Evolutionary conservation across 2,113 vertebrate genomes (phyloP).

Genomic region (Ariopsis seemanni): DNA sequence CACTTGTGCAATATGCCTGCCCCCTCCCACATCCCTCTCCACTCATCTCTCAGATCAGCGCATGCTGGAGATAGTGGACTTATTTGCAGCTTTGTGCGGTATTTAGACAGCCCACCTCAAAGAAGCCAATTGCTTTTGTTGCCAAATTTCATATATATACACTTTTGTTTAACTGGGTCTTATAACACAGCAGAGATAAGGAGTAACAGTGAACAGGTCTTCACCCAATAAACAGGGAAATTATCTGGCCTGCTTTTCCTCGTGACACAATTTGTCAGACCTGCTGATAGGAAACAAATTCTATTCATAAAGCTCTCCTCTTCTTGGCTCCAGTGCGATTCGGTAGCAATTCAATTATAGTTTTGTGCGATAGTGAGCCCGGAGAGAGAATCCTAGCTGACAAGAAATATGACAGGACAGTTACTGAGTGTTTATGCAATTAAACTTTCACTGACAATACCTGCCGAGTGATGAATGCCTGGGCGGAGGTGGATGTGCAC

Average conservation of each 20-base stretch:
- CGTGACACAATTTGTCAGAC: conserved; percentile 95
- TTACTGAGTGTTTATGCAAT: conserved; percentile 99
- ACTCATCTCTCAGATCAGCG: conserved; percentile 47
- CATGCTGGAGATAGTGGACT: conserved; percentile 39
- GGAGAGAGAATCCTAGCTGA: conserved; percentile 89
- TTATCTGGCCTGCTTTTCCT: conserved; percentile 83
- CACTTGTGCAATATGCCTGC: conserved; percentile 8
- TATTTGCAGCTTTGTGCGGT: conserved; percentile 43
- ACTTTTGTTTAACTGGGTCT: conserved; percentile 66
- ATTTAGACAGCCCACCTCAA: conserved; percentile 42
- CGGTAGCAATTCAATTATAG: conserved; percentile 99
- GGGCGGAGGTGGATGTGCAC: conserved; percentile 80
- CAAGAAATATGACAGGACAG: conserved; percentile 98
- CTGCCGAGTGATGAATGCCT: conserved; percentile 91
- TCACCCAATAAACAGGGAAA: conserved; percentile 88
- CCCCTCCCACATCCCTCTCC: conserved; percentile 28
- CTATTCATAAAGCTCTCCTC: conserved; percentile 90
- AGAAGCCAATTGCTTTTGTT: conserved; percentile 58
- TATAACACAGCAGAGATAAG: conserved; percentile 80
- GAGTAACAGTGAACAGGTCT: conserved; percentile 81
- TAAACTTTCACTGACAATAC: conserved; percentile 97
- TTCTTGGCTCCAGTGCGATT: conserved; percentile 80
- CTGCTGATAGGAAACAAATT: conserved; percentile 95
- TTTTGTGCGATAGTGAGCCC: conserved; percentile 91
- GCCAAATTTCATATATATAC: conserved; percentile 51